Conservation (phyloP, 1,140 invertebrate genomes). For the Apis dorsata region DNA sequence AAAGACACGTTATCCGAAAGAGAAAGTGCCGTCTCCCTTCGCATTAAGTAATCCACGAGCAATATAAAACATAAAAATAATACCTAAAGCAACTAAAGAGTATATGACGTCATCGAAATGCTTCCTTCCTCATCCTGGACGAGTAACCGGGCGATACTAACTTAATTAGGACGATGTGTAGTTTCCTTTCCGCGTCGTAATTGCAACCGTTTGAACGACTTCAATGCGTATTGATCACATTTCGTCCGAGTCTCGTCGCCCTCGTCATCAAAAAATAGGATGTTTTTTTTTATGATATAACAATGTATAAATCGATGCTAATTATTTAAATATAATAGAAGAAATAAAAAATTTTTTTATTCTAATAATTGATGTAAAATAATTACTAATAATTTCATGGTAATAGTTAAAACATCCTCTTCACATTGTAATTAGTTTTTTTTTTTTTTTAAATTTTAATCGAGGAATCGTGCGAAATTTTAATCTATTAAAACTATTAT, state of each 20-base stretch:
- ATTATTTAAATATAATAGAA: neutral
- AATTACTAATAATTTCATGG: neutral
- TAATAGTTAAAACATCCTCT: neutral
- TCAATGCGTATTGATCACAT: slow-evolving; percentile 23
- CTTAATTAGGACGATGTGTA: slow-evolving; percentile 24
- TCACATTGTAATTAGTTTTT: neutral
- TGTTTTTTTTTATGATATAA: neutral
- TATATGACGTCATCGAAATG: slow-evolving; percentile 20
- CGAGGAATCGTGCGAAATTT: neutral
- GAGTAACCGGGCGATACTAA: neutral
- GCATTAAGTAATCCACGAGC: slow-evolving; percentile 61
- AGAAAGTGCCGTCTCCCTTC: slow-evolving; percentile 57
- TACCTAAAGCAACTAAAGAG: neutral
- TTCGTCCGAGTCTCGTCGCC: neutral
- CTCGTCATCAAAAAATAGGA: neutral
- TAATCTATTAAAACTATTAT: no score
- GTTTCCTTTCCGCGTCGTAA: slow-evolving; percentile 3
- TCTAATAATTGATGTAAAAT: neutral
- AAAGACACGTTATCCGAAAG: slow-evolving; percentile 60
- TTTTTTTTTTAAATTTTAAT: neutral
- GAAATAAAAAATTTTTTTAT: no score
- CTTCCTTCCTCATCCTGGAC: slow-evolving; percentile 28
- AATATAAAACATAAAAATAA: slow-evolving; percentile 42
- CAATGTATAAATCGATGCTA: neutral
- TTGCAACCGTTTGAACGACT: slow-evolving; percentile 7